Evolutionary conservation across 1,140 invertebrate species (phyloP).

Genomic region (Ostrea denselamellosa): DNA sequence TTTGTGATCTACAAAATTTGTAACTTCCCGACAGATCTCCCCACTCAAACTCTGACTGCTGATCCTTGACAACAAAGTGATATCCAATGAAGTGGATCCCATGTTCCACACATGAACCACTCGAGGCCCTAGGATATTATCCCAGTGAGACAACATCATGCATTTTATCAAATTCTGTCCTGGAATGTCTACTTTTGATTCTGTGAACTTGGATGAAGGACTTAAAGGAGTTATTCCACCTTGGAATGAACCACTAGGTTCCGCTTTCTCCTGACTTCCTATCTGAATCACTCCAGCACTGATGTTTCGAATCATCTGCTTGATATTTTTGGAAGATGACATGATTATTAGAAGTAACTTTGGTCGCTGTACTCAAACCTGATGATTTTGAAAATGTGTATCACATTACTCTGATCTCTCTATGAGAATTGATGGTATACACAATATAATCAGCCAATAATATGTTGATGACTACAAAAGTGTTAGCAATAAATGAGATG

Average conservation of each 20-base stretch:
- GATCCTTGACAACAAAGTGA: constrained; percentile 60
- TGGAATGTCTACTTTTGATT: constrained; percentile 59
- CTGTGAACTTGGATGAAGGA: constrained; percentile 66
- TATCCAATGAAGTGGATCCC: constrained; percentile 51
- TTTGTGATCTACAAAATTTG: constrained; percentile 67
- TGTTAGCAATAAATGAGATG: constrained; percentile 66
- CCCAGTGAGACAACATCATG: constrained; percentile 71
- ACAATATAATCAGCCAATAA: constrained; percentile 73
- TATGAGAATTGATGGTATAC: constrained; percentile 66
- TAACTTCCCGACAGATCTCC: constrained; percentile 70
- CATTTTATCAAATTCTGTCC: constrained; percentile 63
- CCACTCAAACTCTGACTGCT: constrained; percentile 70
- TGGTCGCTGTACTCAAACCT: background rate
- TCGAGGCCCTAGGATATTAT: constrained; percentile 73
- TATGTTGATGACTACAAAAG: constrained; percentile 70
- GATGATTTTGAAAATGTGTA: constrained; percentile 16
- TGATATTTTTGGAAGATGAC: constrained; percentile 48
- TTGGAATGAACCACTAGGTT: background rate
- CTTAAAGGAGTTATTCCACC: constrained; percentile 61
- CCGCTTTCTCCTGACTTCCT: background rate
- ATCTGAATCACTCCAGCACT: constrained; percentile 56
- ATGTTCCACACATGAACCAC: constrained; percentile 71
- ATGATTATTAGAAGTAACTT: constrained; percentile 25
- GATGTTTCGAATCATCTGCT: constrained; percentile 48
- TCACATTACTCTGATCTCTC: constrained; percentile 61